Base-by-base conservation (phyloP, 2,797 vertebrate species). In the Arctocebus calabarensis region DNA sequence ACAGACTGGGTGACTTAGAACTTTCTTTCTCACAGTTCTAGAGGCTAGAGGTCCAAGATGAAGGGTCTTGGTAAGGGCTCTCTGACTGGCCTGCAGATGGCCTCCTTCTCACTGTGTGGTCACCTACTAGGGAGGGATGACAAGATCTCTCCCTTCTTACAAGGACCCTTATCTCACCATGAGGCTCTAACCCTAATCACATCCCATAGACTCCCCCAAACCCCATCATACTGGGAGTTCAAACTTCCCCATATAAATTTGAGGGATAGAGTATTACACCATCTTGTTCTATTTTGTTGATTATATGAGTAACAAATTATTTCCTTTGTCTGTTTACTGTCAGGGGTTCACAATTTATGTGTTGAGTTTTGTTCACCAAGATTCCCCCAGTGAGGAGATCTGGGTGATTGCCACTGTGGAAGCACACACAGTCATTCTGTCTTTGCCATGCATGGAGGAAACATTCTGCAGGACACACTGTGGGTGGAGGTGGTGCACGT, bases 401-500 rank as follows among this genome's bases (percentile, higher is more conserved):
- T 7, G 7, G 48, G 9, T 7, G 34, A 62, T 20, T 10, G 45
- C 3, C 11, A 2, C 29, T 23, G 19, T 6, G 34, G 70, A 87
- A 23, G 25, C 87, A 16, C 22, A 25, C 1, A 8, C 19, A 8
- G 40, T 29, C 43, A 11, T 23, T 32, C 37, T 11, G 11, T 1
- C 7, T 43, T 3, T 52, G 37, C 73, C 61, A 29, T 5, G 12
- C 20, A 32, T 11, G 75, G 34, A 62, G 43, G 32, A 40, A 19
- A n/a, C 10, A 0, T 14, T 5, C 20, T 40, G 61, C 32, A 3
- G 0, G 0, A 1, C 40, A 4, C 74, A 20, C 32, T 34, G 52
- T 11, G n/a, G 22, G n/a, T 40, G 40, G 40, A n/a, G 40, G 40
- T 40, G 5, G 40, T 40, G 40, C 40, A 40, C 40, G 40, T 40